Evolutionary conservation across 2,888 invertebrate genomes (phyloP).

Genomic region (Megalurothrips usitatus): DNA sequence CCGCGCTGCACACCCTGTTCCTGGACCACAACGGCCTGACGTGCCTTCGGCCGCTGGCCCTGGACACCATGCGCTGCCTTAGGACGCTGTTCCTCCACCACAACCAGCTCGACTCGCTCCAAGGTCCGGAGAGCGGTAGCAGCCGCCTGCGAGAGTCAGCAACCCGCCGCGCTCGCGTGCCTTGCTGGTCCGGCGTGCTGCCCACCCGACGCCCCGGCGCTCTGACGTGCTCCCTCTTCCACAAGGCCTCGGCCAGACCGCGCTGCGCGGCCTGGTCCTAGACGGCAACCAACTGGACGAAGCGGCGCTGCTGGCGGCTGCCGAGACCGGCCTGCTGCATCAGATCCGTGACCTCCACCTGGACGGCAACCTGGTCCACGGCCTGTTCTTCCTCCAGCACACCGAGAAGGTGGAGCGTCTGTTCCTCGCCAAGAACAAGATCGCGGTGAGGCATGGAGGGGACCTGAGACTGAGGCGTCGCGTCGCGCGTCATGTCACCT

Average conservation of each 20-base stretch:
- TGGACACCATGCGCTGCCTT: not conserved
- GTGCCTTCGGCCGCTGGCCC: not conserved
- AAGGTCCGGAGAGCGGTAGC: not conserved
- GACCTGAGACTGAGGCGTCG: no score
- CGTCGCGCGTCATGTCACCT: no score
- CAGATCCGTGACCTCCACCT: not conserved
- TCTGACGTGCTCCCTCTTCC: no score
- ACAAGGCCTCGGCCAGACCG: no score
- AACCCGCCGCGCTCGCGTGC: not conserved
- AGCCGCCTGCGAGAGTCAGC: no score
- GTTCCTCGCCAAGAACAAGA: constrained; percentile 14
- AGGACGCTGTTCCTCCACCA: constrained; percentile 1
- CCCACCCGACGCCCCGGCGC: not conserved
- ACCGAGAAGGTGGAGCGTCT: not conserved
- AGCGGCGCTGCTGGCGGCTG: not conserved
- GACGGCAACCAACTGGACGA: constrained; percentile 15
- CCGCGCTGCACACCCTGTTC: constrained; percentile 11
- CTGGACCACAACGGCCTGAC: constrained; percentile 17
- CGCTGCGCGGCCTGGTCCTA: not conserved
- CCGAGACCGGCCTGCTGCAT: not conserved
- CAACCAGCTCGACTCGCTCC: not conserved
- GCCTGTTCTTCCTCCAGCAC: not conserved
- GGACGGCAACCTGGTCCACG: not conserved
- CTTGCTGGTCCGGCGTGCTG: not conserved
- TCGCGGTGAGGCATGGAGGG: not conserved